Percentiles rank a stretch among this genome's conserved stretches.
phyloP scores from a whole-genome alignment of 1,140 invertebrate species.

The Drosophila tropicalis region DNA sequence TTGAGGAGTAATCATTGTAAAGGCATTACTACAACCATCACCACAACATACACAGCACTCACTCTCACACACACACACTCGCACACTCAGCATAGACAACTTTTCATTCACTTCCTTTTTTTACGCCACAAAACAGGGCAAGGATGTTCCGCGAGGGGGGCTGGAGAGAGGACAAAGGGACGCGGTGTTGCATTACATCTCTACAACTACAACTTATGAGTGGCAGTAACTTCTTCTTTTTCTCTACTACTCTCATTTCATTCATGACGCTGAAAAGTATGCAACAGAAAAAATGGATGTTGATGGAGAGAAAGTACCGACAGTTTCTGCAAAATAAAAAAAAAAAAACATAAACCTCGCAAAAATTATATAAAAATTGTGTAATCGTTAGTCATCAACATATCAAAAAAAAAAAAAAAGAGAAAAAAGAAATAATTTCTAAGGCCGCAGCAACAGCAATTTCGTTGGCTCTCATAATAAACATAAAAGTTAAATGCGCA shows the following conservation, averaged over 20 bases:
- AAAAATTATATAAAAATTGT: slow-evolving; percentile 15
- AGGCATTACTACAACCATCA: slow-evolving; percentile 61
- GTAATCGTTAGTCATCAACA: slow-evolving; percentile 14
- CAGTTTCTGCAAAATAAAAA: not conserved
- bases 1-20: slow-evolving; percentile 65
- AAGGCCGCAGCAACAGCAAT: slow-evolving; percentile 28
- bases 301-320: not conserved
- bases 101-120: slow-evolving; percentile 63
- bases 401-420: not conserved
- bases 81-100: slow-evolving; percentile 20
- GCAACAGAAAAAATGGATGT: slow-evolving; percentile 37
- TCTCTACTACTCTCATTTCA: slow-evolving; percentile 40
- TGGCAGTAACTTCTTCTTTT: slow-evolving; percentile 17
- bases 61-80: not conserved
- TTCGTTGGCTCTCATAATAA: slow-evolving; percentile 59
- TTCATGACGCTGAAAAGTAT: slow-evolving; percentile 49
- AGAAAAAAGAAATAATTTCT: not conserved
- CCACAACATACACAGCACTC: not conserved
- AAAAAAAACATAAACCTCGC: not conserved
- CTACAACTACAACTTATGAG: slow-evolving; percentile 46
- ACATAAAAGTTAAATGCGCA: slow-evolving; percentile 64
- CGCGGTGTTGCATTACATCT: slow-evolving; percentile 29
- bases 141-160: slow-evolving; percentile 18
- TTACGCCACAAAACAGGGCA: slow-evolving; percentile 23
- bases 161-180: not conserved